Conservation (phyloP, 2,113 vertebrate genomes). For the Micronisus gabar region DNA sequence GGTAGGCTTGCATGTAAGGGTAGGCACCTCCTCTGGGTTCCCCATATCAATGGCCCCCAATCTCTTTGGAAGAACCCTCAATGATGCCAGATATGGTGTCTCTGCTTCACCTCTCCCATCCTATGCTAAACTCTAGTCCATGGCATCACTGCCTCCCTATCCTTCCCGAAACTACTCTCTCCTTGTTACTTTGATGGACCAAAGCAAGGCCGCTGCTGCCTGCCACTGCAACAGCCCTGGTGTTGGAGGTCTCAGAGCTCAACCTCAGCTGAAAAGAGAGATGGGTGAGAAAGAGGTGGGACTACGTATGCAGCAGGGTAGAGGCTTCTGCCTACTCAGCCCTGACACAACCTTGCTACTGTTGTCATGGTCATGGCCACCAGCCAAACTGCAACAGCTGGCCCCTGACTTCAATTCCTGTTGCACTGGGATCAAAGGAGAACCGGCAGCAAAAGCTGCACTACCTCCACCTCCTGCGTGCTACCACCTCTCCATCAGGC, state of each 20-base stretch:
- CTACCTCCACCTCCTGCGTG: not conserved
- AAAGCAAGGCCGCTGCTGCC: not conserved
- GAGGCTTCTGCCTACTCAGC: not conserved
- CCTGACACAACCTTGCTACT: not conserved
- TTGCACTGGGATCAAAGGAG: not conserved
- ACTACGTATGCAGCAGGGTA: not conserved
- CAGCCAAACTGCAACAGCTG: not conserved
- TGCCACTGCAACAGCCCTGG: not conserved
- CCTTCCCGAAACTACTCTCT: not conserved
- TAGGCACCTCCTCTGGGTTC: not conserved
- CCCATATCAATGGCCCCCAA: accelerated
- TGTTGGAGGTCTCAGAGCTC: not conserved
- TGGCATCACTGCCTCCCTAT: not conserved
- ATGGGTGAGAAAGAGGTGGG: not conserved
- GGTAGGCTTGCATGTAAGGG: not conserved
- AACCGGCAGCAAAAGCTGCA: not conserved
- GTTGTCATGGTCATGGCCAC: not conserved
- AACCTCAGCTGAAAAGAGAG: not conserved
- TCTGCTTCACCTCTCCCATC: not conserved
- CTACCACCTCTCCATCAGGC: not conserved
- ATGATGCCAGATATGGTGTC: not conserved
- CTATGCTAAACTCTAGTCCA: not conserved
- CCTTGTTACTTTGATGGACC: not conserved
- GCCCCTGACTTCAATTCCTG: not conserved
- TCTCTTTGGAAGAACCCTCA: not conserved